Percentiles rank a stretch among this genome's conserved stretches.
Evolutionary conservation across 2,113 vertebrate species (phyloP).

Genomic region (Oncorhynchus keta): DNA sequence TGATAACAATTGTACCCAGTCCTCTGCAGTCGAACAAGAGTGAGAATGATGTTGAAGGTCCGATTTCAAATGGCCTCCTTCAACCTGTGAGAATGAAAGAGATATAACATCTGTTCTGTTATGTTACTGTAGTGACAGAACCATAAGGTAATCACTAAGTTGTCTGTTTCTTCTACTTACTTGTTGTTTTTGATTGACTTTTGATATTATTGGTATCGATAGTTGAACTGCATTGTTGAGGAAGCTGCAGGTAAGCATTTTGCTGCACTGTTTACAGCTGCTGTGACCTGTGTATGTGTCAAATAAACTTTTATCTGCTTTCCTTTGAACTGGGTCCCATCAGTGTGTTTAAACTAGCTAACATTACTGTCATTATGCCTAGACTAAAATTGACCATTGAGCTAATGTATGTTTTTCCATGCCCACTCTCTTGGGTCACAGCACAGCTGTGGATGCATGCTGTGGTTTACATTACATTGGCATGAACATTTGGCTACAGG

Average conservation of each 20-base stretch:
- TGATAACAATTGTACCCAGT: not conserved
- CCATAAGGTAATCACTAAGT: no score
- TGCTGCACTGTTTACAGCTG: no score
- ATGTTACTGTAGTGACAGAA: no score
- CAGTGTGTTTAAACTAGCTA: no score
- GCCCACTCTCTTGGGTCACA: slow-evolving; percentile 6
- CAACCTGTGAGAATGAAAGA: slow-evolving; percentile 44
- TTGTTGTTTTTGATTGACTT: no score
- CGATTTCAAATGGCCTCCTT: slow-evolving; percentile 16
- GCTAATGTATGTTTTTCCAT: slow-evolving; percentile 43
- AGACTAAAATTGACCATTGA: slow-evolving; percentile 22
- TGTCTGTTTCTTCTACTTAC: no score
- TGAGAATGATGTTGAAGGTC: not conserved
- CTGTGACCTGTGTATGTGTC: no score
- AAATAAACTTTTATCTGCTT: no score
- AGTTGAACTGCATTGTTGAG: no score
- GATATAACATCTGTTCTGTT: not conserved
- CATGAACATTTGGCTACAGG: slow-evolving; percentile 40
- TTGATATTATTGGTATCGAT: no score
- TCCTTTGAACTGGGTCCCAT: no score
- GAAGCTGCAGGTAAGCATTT: no score
- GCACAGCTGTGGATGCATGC: slow-evolving; percentile 23
- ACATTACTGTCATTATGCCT: not conserved
- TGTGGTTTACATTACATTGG: slow-evolving; percentile 38
- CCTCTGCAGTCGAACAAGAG: not conserved